These are phyloP conservation scores for Darevskia mixta DNA, from an alignment of 2,797 vertebrate genomes.

Conservation along the genomic window DNA sequence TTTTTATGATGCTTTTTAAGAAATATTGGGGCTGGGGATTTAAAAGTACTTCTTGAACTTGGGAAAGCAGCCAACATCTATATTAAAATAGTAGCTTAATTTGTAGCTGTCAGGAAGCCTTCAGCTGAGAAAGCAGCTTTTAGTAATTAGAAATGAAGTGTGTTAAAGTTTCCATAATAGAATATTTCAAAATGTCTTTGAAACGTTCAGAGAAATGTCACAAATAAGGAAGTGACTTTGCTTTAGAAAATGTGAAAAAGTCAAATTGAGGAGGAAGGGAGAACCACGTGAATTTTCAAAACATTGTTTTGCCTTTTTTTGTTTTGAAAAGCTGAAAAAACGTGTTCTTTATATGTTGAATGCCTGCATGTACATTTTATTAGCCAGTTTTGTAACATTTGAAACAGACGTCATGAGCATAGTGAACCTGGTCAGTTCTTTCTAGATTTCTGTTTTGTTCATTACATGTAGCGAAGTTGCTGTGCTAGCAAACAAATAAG, in stretches of 20 bases:
- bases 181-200: slow-evolving; percentile 56
- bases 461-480: background rate
- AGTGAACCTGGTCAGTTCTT: background rate
- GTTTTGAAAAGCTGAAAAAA: background rate
- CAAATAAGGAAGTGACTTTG: slow-evolving; percentile 38
- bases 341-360: background rate
- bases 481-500: background rate
- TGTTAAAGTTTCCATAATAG: slow-evolving; percentile 49
- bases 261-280: background rate
- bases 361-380: background rate
- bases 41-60: slow-evolving; percentile 60
- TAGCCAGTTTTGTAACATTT: background rate
- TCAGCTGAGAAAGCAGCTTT: slow-evolving; percentile 71
- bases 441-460: slow-evolving; percentile 16
- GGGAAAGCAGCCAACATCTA: slow-evolving; percentile 63
- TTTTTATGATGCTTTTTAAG: slow-evolving; percentile 59
- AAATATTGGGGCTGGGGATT: slow-evolving; percentile 45
- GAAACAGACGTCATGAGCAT: background rate
- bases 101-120: slow-evolving; percentile 65
- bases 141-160: slow-evolving; percentile 57
- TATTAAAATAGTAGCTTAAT: slow-evolving; percentile 71
- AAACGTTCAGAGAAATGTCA: slow-evolving; percentile 59
- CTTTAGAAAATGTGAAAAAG: slow-evolving; percentile 50
- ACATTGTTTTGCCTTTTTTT: background rate
- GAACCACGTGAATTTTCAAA: background rate